Base-by-base conservation (phyloP, 2,888 invertebrate genomes). In the Megastigmus dorsalis region DNA sequence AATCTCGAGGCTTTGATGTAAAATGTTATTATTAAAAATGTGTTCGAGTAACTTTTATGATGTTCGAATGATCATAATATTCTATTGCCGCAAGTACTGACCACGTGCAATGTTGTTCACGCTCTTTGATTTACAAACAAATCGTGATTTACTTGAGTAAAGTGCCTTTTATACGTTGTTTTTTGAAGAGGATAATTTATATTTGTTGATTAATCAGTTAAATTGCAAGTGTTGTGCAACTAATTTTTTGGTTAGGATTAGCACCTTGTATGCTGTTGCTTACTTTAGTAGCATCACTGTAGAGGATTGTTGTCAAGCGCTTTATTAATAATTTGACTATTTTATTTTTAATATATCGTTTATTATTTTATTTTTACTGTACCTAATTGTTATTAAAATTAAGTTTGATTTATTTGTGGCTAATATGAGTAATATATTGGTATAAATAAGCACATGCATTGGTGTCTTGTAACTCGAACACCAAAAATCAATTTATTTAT, bases 61-160 rank as follows among this genome's bases (percentile, higher is more conserved):
- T n/a, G n/a, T n/a, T n/a, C n/a, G n/a, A n/a, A n/a, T n/a, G n/a
- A n/a, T n/a, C n/a, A n/a, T n/a, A n/a, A n/a, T n/a, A n/a, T n/a
- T n/a, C n/a, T n/a, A n/a, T n/a, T 20, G 41, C 55, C 43, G 68
- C 55, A 30, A 10, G 57, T 33, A 52, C 55, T 45, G 77, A 78
- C 80, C 80, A 78, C 79, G 81, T 79, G 80, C 10, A 15, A 30
- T 52, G 1, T 36, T n/a, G n/a, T n/a, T n/a, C n/a, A n/a, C n/a
- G n/a, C n/a, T n/a, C n/a, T n/a, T n/a, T n/a, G n/a, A n/a, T n/a
- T n/a, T n/a, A n/a, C n/a, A n/a, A n/a, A n/a, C n/a, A n/a, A n/a
- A n/a, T n/a, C n/a, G n/a, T n/a, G n/a, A n/a, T n/a, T n/a, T n/a
- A n/a, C n/a, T n/a, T n/a, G n/a, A n/a, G n/a, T n/a, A n/a, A n/a